phyloP scores from a whole-genome alignment of 2,888 invertebrate genomes.

The Orthosia incerta region DNA sequence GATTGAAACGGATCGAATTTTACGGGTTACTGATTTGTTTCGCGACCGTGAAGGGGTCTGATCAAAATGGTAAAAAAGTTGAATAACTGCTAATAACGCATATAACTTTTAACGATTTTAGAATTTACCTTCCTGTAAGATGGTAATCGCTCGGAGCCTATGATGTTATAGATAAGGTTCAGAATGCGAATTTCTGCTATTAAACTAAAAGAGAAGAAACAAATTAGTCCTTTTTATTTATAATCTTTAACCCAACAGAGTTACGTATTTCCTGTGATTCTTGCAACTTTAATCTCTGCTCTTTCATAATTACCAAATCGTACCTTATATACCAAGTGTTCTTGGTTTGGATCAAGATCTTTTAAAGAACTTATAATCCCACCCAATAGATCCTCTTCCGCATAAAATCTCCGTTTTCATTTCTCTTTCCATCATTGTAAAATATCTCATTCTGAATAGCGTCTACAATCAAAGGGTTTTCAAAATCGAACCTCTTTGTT shows the following conservation, averaged over 20 bases:
- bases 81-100: background rate
- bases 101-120: background rate
- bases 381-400: background rate
- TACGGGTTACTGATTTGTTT: constrained; percentile 21
- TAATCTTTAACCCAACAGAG: background rate
- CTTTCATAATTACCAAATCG: background rate
- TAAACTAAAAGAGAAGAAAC: too few species aligned
- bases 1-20: constrained; percentile 26
- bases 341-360: too few species aligned
- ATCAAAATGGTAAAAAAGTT: constrained; percentile 6
- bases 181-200: background rate
- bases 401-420: background rate
- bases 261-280: background rate
- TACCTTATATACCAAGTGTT: background rate
- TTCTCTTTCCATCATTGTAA: background rate
- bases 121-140: background rate
- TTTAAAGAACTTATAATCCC: too few species aligned
- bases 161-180: background rate
- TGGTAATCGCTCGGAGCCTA: background rate
- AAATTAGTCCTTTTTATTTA: too few species aligned
- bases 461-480: constrained; percentile 39
- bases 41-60: constrained; percentile 16
- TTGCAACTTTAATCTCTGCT: background rate
- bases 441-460: background rate
- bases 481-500: constrained; percentile 21